Conservation (phyloP, 2,888 invertebrate species). For the Parnassius glacialis region DNA sequence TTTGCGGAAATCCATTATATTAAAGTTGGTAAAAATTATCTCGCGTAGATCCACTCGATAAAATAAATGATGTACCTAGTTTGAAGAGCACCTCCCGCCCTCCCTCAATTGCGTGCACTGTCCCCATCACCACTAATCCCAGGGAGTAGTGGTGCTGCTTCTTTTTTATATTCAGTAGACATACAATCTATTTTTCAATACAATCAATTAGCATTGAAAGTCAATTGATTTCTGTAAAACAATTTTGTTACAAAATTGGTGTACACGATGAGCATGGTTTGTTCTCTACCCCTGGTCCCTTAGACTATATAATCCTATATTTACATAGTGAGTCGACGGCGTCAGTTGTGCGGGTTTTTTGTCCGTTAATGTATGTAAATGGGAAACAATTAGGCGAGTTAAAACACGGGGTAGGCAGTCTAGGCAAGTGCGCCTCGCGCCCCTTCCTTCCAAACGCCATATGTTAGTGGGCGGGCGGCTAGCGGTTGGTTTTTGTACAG, state of each 20-base stretch:
- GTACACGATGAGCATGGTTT: slow-evolving; percentile 49
- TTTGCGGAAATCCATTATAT: too few relatives aligned
- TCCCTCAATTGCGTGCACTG: too few relatives aligned
- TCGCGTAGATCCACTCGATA: too few relatives aligned
- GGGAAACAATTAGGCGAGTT: slow-evolving; percentile 80
- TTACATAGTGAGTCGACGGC: slow-evolving; percentile 64
- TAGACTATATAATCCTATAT: slow-evolving; percentile 56
- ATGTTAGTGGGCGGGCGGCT: slow-evolving; percentile 69
- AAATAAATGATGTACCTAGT: too few relatives aligned
- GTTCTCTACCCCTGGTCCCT: slow-evolving; percentile 38
- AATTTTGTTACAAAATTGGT: slow-evolving; percentile 55
- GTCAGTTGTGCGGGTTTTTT: slow-evolving; percentile 72
- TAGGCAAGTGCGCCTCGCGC: slow-evolving; percentile 71
- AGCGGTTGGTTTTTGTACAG: slow-evolving; percentile 22
- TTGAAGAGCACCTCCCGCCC: too few relatives aligned
- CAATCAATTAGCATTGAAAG: slow-evolving; percentile 52
- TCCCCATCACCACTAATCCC: too few relatives aligned
- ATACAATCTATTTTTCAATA: slow-evolving; percentile 10
- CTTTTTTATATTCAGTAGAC: background rate
- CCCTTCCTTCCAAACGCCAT: slow-evolving; percentile 68
- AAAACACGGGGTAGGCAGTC: slow-evolving; percentile 79
- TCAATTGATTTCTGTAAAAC: slow-evolving; percentile 72
- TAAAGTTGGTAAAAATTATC: too few relatives aligned
- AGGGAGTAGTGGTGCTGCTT: too few relatives aligned
- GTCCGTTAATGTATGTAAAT: slow-evolving; percentile 79